These are phyloP conservation scores for Tigriopus californicus DNA, from an alignment of 2,888 invertebrate species.

Conservation along the genomic window DNA sequence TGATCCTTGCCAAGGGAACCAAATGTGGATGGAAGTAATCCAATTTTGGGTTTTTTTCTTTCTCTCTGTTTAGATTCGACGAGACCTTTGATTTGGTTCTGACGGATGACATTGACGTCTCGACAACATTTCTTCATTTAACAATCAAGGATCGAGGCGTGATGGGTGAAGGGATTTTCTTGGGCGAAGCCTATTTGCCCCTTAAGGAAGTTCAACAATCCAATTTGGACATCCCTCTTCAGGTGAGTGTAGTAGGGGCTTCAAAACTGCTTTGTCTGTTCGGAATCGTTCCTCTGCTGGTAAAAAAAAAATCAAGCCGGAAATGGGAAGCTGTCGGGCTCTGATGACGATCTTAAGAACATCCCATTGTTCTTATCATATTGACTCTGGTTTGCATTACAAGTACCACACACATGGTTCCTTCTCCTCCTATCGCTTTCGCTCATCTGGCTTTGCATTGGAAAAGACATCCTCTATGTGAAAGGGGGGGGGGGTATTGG, in stretches of 20 bases:
- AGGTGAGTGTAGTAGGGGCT: background rate
- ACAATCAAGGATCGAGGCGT: constrained; percentile 95
- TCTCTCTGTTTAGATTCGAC: constrained; percentile 36
- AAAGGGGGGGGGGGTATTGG: no score
- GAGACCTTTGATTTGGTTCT: constrained; percentile 52
- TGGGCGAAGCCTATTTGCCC: constrained; percentile 77
- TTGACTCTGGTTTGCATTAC: no score
- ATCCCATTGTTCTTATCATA: no score
- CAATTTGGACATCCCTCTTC: constrained; percentile 31
- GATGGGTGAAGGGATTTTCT: constrained; percentile 76
- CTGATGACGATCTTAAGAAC: no score
- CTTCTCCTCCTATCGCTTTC: no score
- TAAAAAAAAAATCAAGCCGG: no score
- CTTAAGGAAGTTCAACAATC: constrained; percentile 52
- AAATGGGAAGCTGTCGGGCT: no score
- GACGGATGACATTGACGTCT: constrained; percentile 4
- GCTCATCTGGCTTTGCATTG: no score
- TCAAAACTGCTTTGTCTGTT: no score
- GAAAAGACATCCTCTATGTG: no score
- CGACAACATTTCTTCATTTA: constrained; percentile 31
- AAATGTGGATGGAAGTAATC: background rate
- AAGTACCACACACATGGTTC: no score
- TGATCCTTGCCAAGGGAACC: background rate
- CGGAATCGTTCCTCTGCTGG: no score
- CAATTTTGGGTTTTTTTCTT: constrained; percentile 4